Evolutionary conservation across 2,113 vertebrate species (phyloP).

Genomic region (Clupea harengus): DNA sequence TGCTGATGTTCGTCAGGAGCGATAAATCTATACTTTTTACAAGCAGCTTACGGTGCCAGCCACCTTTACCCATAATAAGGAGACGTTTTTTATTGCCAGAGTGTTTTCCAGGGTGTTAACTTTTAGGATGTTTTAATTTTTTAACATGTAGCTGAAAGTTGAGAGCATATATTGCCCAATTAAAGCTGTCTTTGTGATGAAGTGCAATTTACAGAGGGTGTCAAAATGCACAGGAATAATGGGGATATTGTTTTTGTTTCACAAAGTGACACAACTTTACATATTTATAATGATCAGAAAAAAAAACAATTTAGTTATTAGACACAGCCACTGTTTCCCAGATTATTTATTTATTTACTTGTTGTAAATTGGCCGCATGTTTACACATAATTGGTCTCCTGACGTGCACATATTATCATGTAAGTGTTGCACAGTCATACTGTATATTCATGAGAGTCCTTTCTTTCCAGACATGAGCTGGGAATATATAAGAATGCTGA

Average conservation of each 20-base stretch:
- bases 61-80: slow-evolving; percentile 5
- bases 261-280: not conserved
- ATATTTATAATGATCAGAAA: slow-evolving; percentile 9
- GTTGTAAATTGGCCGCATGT: not conserved
- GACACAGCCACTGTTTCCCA: not conserved
- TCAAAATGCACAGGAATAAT: not conserved
- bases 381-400: not conserved
- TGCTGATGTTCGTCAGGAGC: not conserved
- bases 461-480: not conserved
- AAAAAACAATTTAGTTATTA: not conserved
- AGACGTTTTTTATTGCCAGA: not conserved
- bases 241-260: not conserved
- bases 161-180: slow-evolving; percentile 6
- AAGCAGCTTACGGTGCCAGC: not conserved
- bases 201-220: slow-evolving; percentile 3
- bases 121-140: not conserved
- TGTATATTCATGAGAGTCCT: not conserved
- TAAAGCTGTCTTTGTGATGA: not conserved
- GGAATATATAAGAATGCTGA: not conserved
- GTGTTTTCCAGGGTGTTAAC: slow-evolving; percentile 15
- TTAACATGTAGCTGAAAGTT: not conserved
- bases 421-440: not conserved
- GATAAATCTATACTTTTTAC: not conserved
- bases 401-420: not conserved
- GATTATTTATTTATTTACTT: not conserved